Percentiles rank a stretch among this genome's conserved stretches.
These are phyloP conservation scores for Hyposmocoma kahamanoa DNA, from an alignment of 1,140 invertebrate species.

Conservation along the genomic window DNA sequence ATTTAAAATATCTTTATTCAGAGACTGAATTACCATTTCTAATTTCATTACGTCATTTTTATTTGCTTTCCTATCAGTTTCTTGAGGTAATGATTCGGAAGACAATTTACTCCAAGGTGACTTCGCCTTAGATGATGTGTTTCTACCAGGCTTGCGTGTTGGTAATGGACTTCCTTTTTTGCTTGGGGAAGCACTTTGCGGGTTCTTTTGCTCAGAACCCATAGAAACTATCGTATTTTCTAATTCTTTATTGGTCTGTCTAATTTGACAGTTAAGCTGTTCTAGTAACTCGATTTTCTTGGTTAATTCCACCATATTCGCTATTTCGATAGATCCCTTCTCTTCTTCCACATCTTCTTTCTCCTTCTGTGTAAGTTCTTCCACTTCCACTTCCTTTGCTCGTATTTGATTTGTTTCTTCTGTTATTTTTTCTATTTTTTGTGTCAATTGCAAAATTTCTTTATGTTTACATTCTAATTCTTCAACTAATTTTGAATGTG, in stretches of 20 bases:
- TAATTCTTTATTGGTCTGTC: constrained; percentile 72
- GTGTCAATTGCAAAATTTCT: constrained; percentile 56
- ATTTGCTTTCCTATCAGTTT: constrained; percentile 44
- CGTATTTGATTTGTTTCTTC: constrained; percentile 7
- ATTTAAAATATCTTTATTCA: constrained; percentile 68
- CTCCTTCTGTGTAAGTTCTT: constrained; percentile 28
- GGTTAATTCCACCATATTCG: constrained; percentile 61
- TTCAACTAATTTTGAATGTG: constrained; percentile 74
- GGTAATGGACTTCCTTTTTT: constrained; percentile 53
- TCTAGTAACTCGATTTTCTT: constrained; percentile 70
- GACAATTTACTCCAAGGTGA: constrained; percentile 62
- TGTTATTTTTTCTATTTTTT: constrained; percentile 42
- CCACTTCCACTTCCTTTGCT: constrained; percentile 6
- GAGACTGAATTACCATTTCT: constrained; percentile 54
- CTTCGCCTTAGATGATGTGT: constrained; percentile 44
- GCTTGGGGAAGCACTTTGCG: constrained; percentile 23
- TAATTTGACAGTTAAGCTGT: constrained; percentile 71
- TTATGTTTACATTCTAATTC: constrained; percentile 67
- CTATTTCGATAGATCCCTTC: constrained; percentile 65
- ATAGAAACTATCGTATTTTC: constrained; percentile 69
- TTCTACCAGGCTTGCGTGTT: constrained; percentile 51
- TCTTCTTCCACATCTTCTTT: constrained; percentile 53
- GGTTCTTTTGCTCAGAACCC: constrained; percentile 35
- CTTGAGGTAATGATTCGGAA: constrained; percentile 41
- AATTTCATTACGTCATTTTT: constrained; percentile 48